Base-by-base conservation (phyloP, 1,140 invertebrate species). In the Diprion similis region DNA sequence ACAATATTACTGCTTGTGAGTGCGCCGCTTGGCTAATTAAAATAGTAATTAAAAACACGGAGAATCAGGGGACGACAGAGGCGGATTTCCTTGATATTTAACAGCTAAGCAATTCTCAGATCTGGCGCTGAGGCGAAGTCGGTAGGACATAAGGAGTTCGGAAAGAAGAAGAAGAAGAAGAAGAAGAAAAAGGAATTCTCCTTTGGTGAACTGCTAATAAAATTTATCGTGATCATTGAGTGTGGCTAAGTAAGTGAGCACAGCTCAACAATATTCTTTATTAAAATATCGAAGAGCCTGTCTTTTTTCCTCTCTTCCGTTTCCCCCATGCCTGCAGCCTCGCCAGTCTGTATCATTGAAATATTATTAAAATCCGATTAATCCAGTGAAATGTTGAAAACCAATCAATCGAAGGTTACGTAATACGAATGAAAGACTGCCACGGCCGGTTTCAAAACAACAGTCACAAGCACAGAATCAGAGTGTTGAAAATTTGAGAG, bases 161-260 rank as follows among this genome's bases (percentile, higher is more conserved):
- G 24, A 37, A 68, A 24, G 15, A 68, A 68, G 67, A 68, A 37
- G 67, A 24, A 24, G 67, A 13, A 24, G 8, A n/a, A 68, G 67
- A 9, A 68, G 2, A 37, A 37, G 24, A 4, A 68, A 17, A 46
- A 46, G 59, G 47, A 18, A 51, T 37, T 10, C 67, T 68, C 72
- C 46, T 68, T 66, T 59, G 71, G 46, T 64, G 11, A 71, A 69
- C 77, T 81, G 81, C 82, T 83, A 83, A 37, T 37, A 37, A 37
- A 37, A 83, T 83, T 82, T 80, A 81, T 78, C 81, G 81, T 81
- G 82, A 82, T 83, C 81, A 77, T 64, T 83, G 75, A 73, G 77
- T 77, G 81, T 81, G 80, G 81, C 82, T 83, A 82, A 83, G 80
- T 82, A 80, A 83, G 81, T 83, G 82, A 75, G 77, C 75, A 71